Percentiles rank a stretch among this genome's conserved stretches.
Conservation (phyloP, 2,113 vertebrate species). For the Eleginops maclovinus region DNA sequence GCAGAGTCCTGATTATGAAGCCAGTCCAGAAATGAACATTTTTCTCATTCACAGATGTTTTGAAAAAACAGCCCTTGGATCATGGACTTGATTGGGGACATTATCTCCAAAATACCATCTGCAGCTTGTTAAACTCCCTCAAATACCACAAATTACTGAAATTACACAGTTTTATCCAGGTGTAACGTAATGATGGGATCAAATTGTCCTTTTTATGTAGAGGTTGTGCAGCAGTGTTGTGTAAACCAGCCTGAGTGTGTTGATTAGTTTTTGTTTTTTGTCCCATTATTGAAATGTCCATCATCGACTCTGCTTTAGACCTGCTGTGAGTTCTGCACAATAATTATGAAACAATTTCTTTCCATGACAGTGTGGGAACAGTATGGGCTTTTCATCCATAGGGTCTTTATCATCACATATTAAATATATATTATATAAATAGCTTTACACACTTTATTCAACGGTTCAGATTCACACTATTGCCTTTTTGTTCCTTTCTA, state of each 20-base stretch:
- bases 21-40: background rate
- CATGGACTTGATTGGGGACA: background rate
- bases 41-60: background rate
- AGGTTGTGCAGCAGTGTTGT: background rate
- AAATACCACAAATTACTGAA: constrained; percentile 37
- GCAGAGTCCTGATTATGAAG: background rate
- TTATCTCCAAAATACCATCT: background rate
- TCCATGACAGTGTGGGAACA: no score
- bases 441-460: constrained; percentile 19
- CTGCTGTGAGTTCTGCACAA: background rate
- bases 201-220: constrained; percentile 20
- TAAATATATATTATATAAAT: constrained; percentile 30
- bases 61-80: background rate
- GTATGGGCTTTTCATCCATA: no score
- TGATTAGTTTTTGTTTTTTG: constrained; percentile 19
- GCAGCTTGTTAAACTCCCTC: background rate
- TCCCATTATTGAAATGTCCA: background rate
- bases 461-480: constrained; percentile 14
- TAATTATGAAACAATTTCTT: constrained; percentile 15
- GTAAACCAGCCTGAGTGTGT: constrained; percentile 24
- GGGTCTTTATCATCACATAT: constrained; percentile 35
- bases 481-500: background rate
- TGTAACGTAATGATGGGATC: constrained; percentile 32
- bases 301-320: background rate
- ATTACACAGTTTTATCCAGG: constrained; percentile 27